Evolutionary conservation across 2,113 vertebrate species (phyloP).

Genomic region (Grus americana): DNA sequence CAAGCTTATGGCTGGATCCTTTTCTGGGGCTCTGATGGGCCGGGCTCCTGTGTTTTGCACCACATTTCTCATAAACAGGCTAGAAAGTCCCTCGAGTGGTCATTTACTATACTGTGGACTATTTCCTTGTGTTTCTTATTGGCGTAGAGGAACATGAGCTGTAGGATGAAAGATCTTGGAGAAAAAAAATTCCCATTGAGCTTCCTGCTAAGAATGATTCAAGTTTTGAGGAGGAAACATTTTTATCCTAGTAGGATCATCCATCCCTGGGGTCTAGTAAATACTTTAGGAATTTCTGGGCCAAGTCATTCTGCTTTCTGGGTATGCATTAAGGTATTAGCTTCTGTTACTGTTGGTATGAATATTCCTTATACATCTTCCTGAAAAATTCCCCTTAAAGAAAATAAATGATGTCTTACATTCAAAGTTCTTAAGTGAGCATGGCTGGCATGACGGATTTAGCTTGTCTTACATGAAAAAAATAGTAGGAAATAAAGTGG

Average conservation of each 20-base stretch:
- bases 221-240: slow-evolving; percentile 1
- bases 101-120: background rate
- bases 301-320: background rate
- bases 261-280: background rate
- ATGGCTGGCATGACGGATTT: background rate
- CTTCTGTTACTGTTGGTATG: background rate
- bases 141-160: background rate
- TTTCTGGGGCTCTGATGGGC: background rate
- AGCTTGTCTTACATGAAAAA: background rate
- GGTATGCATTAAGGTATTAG: background rate
- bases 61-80: background rate
- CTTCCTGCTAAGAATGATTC: background rate
- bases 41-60: background rate
- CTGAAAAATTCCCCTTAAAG: background rate
- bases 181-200: background rate
- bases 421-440: background rate
- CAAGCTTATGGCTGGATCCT: fast-evolving
- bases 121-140: background rate
- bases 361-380: slow-evolving; percentile 16
- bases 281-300: background rate
- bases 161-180: background rate
- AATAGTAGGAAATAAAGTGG: background rate
- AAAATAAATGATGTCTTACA: background rate
- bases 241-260: background rate
- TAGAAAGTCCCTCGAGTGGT: background rate